These are phyloP conservation scores for Lepidonotus clava DNA, from an alignment of 2,888 invertebrate genomes.

Conservation along the genomic window DNA sequence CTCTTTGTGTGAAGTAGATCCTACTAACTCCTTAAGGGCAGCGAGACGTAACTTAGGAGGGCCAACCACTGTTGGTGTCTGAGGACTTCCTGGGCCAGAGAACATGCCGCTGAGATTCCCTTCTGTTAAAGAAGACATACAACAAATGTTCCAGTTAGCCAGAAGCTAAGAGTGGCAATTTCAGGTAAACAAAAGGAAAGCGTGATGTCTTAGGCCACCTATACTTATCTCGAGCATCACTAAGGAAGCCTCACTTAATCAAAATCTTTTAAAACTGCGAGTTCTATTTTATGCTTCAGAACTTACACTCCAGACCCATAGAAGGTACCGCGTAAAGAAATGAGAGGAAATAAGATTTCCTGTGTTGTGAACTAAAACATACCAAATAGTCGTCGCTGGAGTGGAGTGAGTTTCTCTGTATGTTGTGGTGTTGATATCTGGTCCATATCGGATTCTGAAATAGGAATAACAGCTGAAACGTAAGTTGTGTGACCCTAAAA, in stretches of 20 bases:
- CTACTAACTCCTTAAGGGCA: not conserved
- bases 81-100: slow-evolving; percentile 17
- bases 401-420: slow-evolving; percentile 53
- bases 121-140: too few relatives aligned
- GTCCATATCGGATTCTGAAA: not conserved
- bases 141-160: too few relatives aligned
- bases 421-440: not conserved
- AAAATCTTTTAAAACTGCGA: too few relatives aligned
- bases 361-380: slow-evolving; percentile 20
- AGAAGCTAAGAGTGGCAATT: too few relatives aligned
- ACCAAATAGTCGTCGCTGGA: slow-evolving; percentile 69
- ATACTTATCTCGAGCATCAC: too few relatives aligned
- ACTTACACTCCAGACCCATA: too few relatives aligned
- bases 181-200: too few relatives aligned
- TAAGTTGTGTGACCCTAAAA: not conserved
- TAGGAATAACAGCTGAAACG: not conserved
- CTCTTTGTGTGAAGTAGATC: not conserved
- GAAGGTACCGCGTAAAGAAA: too few relatives aligned
- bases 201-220: too few relatives aligned
- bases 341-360: too few relatives aligned
- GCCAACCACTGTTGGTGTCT: slow-evolving; percentile 7
- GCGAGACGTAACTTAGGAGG: not conserved
- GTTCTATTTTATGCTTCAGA: too few relatives aligned
- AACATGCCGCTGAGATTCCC: not conserved
- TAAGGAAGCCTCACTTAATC: too few relatives aligned